Evolutionary conservation across 2,888 invertebrate genomes (phyloP), one percentile per base, ranked within the genome.

Genomic region (Leptopilina drosophilae): DNA sequence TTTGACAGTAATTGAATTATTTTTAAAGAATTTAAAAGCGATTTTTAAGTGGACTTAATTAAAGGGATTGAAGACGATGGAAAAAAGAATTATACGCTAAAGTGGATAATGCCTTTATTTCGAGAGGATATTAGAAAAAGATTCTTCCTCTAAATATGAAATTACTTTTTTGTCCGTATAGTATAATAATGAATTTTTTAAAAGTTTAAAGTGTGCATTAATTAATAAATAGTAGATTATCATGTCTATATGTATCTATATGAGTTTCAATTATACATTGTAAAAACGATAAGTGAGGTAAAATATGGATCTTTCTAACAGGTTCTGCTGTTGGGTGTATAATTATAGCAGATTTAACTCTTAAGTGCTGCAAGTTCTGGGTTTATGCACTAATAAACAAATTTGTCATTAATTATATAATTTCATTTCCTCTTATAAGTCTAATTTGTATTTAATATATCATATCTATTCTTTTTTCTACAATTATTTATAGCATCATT

Each of bases 301-400:
- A 69, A 53, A 69, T 69, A 53, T 69, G 14, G 53, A 53, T 26
- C 12, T 14, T 49, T 46, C 26, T 20, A 53, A 69, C 53, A 69
- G 69, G 53, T 26, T 53, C 14, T 33, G 26, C 69, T 69, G 20
- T 69, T 20, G 26, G 53, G 15, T 69, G 53, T 49, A 69, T 69
- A 33, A 62, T 62, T 62, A 62, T 62, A 62, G 20, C 4, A 64
- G 11, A 40, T 64, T 69, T 53, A 69, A 69, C 53, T 62, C 69
- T 14, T 14, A 69, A 53, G 53, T 69, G 26, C 14, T 14, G 8
- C 53, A 49, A 33, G 67, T 67, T 33, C 14, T 20, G 9, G 11
- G 9, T 66, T 66, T 69, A 69, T 69, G 69, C 69, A 69, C 53
- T 7, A 69, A 69, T 69, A 69, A 69, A 69, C 67, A 49, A 14